Evolutionary conservation across 2,888 invertebrate genomes (phyloP).

Genomic region (Tinea pellionella): DNA sequence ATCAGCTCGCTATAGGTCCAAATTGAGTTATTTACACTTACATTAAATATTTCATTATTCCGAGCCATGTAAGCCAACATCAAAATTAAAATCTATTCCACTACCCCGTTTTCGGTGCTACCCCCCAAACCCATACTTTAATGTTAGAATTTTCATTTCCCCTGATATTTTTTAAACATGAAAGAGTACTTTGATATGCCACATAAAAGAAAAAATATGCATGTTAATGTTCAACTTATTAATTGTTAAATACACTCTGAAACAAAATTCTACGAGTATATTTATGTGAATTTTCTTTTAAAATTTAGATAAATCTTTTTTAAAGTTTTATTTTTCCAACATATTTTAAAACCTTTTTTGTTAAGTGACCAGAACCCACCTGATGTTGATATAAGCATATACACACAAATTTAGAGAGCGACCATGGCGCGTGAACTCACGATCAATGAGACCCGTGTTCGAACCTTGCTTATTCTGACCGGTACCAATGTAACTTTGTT

Average conservation of each 20-base stretch:
- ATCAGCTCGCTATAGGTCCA: not conserved
- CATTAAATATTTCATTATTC: not conserved
- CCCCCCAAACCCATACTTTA: constrained; percentile 16
- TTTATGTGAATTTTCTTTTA: no score
- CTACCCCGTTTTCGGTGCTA: constrained; percentile 21
- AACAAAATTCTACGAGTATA: no score
- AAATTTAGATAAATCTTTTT: no score
- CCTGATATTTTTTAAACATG: constrained; percentile 26
- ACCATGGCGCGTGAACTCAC: no score
- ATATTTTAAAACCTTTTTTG: no score
- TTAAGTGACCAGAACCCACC: no score
- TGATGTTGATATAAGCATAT: no score
- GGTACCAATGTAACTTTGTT: no score
- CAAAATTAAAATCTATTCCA: constrained; percentile 40
- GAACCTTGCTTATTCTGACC: no score
- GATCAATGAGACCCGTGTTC: no score
- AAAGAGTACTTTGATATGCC: constrained; percentile 23
- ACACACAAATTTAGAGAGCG: no score
- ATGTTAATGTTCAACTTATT: not conserved
- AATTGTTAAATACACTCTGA: not conserved
- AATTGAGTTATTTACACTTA: not conserved
- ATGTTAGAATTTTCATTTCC: constrained; percentile 27
- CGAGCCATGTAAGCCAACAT: constrained; percentile 29
- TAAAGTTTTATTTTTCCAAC: no score
- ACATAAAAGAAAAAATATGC: constrained; percentile 19